These are phyloP conservation scores for Nibea coibor DNA, from an alignment of 2,113 vertebrate genomes.

Conservation along the genomic window DNA sequence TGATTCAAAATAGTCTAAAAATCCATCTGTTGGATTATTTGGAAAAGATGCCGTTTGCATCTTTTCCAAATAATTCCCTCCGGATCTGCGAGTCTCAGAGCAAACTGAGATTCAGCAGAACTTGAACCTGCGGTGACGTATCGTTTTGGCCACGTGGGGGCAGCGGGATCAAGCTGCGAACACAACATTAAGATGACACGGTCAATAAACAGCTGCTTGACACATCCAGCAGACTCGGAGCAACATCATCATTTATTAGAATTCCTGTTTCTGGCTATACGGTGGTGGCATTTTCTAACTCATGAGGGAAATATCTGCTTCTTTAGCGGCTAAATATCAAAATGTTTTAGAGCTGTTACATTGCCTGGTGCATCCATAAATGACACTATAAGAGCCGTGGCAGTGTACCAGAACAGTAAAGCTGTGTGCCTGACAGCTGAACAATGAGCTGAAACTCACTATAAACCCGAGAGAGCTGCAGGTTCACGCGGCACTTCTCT, in stretches of 20 bases:
- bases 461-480: not conserved
- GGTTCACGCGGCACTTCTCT: not conserved
- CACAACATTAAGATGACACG: not conserved
- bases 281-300: not conserved
- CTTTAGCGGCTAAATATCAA: not conserved
- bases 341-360: not conserved
- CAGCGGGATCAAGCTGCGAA: not conserved
- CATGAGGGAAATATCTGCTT: not conserved
- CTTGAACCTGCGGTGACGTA: too few relatives aligned
- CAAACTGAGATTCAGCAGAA: not conserved
- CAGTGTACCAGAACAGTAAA: not conserved
- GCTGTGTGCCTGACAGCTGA: not conserved
- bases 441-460: not conserved
- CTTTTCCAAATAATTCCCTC: not conserved
- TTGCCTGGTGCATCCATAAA: not conserved
- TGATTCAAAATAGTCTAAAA: not conserved
- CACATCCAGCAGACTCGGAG: not conserved
- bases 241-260: not conserved
- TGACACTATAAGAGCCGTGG: not conserved
- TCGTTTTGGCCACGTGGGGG: not conserved
- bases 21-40: too few relatives aligned
- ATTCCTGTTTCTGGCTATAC: not conserved
- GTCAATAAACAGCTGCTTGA: too few relatives aligned
- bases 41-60: not conserved
- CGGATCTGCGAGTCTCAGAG: not conserved